Base-by-base conservation (phyloP, 2,113 vertebrate genomes). In the Callithrix jacchus region DNA sequence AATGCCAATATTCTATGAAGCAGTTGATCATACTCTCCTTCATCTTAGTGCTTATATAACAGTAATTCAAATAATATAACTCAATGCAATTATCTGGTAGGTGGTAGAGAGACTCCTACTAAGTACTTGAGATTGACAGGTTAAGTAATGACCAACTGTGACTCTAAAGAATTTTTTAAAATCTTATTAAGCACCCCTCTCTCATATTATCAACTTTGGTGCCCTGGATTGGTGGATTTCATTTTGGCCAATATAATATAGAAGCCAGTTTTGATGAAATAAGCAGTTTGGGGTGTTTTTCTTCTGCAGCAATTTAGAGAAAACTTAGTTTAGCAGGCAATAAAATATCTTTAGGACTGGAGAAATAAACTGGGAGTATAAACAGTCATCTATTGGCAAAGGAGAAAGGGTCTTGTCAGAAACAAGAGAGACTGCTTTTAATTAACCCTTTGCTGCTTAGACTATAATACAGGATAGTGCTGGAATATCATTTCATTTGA, bases 241-340 rank as follows among this genome's bases (percentile, higher is more conserved):
- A 97, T 88, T 98, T 94, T 96, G 93, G 37, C 76, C 91, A 92
- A 97, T 64, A 97, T 56, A 96, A 97, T 94, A 93, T 27, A 40
- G 12, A 74, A 81, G 14, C 42, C 16, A 47, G 54, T 94, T 98
- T 94, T 95, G 77, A 95, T 96, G 93, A 80, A 40, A 81, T 95
- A 98, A 95, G 74, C 88, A 97, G 95, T 91, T 97, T 96, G 47
- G 58, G 88, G 25, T 87, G 64, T 95, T 96, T 95, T 94, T 97
- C 92, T 98, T 97, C 87, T 97, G 95, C 13, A 93, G 70, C 71
- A 97, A 96, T 92, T 96, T 97, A 96, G 98, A 86, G 80, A 95
- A 96, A 98, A 98, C 83, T 98, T 97, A 95, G 96, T 98, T 98
- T 98, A 81, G 74, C 94, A 82, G 80, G 25, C 94, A 98, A 97